Conservation (phyloP, 2,113 vertebrate genomes). For the Austrofundulus limnaeus region DNA sequence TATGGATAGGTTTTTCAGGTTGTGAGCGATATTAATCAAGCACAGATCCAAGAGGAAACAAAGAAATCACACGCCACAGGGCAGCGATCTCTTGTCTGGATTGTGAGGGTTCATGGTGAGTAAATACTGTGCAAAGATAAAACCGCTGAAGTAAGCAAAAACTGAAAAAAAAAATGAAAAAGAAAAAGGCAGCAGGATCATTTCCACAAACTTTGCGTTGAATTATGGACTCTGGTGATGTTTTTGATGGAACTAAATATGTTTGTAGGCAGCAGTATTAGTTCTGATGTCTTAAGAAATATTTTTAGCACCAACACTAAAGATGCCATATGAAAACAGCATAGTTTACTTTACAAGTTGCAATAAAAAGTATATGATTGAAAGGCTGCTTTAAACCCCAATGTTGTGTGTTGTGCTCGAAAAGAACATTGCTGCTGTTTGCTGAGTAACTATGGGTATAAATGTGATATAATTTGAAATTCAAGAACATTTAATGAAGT, state of each 20-base stretch:
- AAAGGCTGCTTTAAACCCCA: constrained; percentile 6
- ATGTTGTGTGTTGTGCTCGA: background rate
- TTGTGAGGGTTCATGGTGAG: constrained; percentile 46
- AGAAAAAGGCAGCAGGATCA: constrained; percentile 19
- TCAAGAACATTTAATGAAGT: constrained; percentile 37
- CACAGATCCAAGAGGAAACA: constrained; percentile 54
- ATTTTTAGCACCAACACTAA: constrained; percentile 8
- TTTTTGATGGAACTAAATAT: constrained; percentile 33
- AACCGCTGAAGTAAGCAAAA: constrained; percentile 68
- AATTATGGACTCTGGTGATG: constrained; percentile 45
- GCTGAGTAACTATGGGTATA: constrained; percentile 12
- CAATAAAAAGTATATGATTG: constrained; percentile 1
- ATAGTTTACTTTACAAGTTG: background rate
- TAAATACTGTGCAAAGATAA: constrained; percentile 70
- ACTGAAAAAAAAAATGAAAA: too few relatives aligned
- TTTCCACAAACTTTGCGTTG: constrained; percentile 49
- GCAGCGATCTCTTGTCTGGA: constrained; percentile 41
- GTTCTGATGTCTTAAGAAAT: constrained; percentile 25
- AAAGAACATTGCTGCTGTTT: background rate
- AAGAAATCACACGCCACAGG: constrained; percentile 46
- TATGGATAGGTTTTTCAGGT: constrained; percentile 54
- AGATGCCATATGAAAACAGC: background rate
- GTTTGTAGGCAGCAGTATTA: constrained; percentile 35
- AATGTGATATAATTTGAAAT: constrained; percentile 36
- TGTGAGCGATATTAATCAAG: constrained; percentile 67